Conservation (phyloP, 2,797 vertebrate genomes). For the Dendrocincla fuliginosa region DNA sequence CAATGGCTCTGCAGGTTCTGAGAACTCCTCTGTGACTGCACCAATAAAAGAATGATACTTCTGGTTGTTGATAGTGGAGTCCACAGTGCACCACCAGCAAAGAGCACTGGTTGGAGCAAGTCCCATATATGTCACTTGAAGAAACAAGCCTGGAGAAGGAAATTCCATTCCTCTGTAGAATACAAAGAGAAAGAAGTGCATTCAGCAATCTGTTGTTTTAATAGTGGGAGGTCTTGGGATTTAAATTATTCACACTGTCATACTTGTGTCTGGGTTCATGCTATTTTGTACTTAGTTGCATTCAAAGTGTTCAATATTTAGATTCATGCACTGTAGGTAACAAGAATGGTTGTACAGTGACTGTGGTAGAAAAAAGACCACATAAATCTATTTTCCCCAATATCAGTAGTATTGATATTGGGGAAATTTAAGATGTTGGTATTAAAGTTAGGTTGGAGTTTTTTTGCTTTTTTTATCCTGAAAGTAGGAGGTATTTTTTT, state of each 20-base stretch:
- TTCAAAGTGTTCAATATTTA: neutral
- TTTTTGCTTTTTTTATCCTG: neutral
- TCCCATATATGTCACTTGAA: neutral
- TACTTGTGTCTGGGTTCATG: neutral
- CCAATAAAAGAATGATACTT: neutral
- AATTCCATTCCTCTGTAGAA: neutral
- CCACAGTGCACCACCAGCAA: neutral
- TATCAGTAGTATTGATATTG: neutral
- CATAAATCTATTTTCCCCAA: neutral
- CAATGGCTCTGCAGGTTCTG: neutral
- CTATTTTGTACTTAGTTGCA: neutral
- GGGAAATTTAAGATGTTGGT: neutral
- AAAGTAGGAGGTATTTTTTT: neutral
- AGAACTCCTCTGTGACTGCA: neutral
- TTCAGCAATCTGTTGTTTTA: slow-evolving; percentile 23
- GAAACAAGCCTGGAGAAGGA: neutral
- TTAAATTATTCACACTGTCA: slow-evolving; percentile 36
- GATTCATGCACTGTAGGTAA: neutral
- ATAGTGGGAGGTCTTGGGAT: neutral
- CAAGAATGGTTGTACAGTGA: neutral
- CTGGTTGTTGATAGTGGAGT: neutral
- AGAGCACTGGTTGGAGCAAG: neutral
- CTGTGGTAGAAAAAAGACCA: neutral
- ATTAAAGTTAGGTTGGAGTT: neutral
- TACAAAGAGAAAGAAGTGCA: neutral